Evolutionary conservation across 2,113 vertebrate genomes (phyloP).

Genomic region (Pterocles burchelli): DNA sequence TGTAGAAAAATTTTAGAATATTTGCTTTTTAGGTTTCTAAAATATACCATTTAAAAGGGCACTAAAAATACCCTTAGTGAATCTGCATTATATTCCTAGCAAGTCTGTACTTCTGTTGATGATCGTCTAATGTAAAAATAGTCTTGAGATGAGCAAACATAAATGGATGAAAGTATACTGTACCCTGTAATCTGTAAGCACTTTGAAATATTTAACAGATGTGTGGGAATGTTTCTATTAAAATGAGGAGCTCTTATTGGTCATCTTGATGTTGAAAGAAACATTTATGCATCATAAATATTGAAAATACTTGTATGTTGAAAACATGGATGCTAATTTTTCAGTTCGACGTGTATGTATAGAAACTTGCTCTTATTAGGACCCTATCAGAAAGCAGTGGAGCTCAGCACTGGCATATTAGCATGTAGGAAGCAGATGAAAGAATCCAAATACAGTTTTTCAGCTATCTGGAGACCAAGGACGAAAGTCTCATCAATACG

Average conservation of each 20-base stretch:
- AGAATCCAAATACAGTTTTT: slow-evolving; percentile 20
- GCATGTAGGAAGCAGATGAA: not conserved
- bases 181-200: not conserved
- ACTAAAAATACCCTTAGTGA: not conserved
- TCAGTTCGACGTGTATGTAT: accelerated
- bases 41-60: not conserved
- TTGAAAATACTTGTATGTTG: not conserved
- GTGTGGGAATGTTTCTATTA: not conserved
- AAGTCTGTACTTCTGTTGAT: not conserved
- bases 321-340: not conserved
- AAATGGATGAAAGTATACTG: not conserved
- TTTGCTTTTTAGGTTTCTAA: not conserved
- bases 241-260: not conserved
- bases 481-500: slow-evolving; percentile 14
- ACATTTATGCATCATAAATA: not conserved
- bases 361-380: not conserved
- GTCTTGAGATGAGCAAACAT: not conserved
- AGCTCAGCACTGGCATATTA: not conserved
- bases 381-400: not conserved
- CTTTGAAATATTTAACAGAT: not conserved
- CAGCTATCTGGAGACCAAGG: not conserved
- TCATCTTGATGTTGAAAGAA: not conserved
- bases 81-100: not conserved
- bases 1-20: not conserved
- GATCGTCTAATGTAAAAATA: not conserved